Evolutionary conservation across 2,113 vertebrate genomes (phyloP).

Genomic region (Brachyhypopomus occidentalis): DNA sequence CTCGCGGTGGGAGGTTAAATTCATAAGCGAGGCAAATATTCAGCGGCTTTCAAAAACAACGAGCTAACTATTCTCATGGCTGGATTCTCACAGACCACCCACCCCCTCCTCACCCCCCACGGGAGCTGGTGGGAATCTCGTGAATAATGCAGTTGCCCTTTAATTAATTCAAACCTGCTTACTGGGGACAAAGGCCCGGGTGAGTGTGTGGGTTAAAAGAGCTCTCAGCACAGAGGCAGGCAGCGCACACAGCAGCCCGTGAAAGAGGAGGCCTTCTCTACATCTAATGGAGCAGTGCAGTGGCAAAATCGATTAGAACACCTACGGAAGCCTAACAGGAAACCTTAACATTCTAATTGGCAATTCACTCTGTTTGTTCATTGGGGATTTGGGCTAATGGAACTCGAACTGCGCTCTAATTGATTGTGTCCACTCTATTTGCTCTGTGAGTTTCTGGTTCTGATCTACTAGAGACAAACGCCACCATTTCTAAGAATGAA

Average conservation of each 20-base stretch:
- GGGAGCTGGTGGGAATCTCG: slow-evolving; percentile 55
- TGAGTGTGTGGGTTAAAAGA: slow-evolving; percentile 54
- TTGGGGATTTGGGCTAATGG: too few species aligned
- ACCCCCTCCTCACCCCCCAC: slow-evolving; percentile 42
- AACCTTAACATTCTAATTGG: neutral
- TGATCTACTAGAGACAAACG: too few species aligned
- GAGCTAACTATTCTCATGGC: slow-evolving; percentile 47
- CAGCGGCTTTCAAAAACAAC: slow-evolving; percentile 48
- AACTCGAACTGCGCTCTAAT: too few species aligned
- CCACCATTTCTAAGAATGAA: too few species aligned
- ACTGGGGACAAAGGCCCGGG: slow-evolving; percentile 47
- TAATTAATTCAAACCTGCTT: slow-evolving; percentile 59
- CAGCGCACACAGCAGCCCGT: slow-evolving; percentile 35
- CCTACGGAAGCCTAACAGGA: neutral
- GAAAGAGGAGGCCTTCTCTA: slow-evolving; percentile 22
- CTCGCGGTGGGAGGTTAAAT: slow-evolving; percentile 48
- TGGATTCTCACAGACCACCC: slow-evolving; percentile 31
- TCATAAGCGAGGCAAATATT: slow-evolving; percentile 47
- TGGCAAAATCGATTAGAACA: neutral
- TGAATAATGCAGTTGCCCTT: slow-evolving; percentile 57
- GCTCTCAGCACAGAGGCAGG: slow-evolving; percentile 50
- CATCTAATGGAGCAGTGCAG: slow-evolving; percentile 8
- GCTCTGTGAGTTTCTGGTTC: too few species aligned
- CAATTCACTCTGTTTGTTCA: neutral
- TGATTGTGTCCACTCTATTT: too few species aligned